Evolutionary conservation across 1,140 invertebrate species (phyloP), one percentile per base, ranked within the genome.

Genomic region (Philotrypesis tridentata): DNA sequence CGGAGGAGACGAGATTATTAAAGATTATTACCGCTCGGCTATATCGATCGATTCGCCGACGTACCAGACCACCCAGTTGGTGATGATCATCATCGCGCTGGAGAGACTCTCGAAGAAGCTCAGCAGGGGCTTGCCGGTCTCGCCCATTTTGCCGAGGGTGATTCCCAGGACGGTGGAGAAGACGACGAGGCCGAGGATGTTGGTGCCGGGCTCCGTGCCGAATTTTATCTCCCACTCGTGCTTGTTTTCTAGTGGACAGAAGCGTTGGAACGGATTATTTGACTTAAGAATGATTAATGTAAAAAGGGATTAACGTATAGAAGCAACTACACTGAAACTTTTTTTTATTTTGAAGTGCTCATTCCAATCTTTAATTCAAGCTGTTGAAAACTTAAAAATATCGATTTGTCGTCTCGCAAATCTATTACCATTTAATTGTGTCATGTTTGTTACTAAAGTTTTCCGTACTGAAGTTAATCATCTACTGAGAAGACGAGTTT

Each of bases 61-160:
- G 12, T 87, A 92, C 94, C 94, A 95, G 82, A 96, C 95, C 12
- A 96, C 94, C 93, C 94, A 95, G 31, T 93, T 94, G 8, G 95
- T 96, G 33, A 96, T 95, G 48, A 93, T 92, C 95, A 96, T 96
- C 92, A 95, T 95, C 8, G 94, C 93, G 37, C 94, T 92, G 29
- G 94, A 94, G 12, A 96, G 86, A 72, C 93, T 92, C 37, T 93
- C 93, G 86, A 96, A 95, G 80, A 96, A 93, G 37, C 91, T 90
- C 0, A 95, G 90, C 48, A 96, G 88, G 0, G 94, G 94, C 86
- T 94, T 93, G 8, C 94, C 95, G 76, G 92, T 89, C 21, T 92
- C 87, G 29, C 93, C 93, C 92, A 95, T 93, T 85, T 94, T 93
- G 3, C 93, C 94, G 9, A 96, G 87, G 1, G 95, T 94, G 60